Base-by-base conservation (phyloP, 2,113 vertebrate species). In the Charina bottae region DNA sequence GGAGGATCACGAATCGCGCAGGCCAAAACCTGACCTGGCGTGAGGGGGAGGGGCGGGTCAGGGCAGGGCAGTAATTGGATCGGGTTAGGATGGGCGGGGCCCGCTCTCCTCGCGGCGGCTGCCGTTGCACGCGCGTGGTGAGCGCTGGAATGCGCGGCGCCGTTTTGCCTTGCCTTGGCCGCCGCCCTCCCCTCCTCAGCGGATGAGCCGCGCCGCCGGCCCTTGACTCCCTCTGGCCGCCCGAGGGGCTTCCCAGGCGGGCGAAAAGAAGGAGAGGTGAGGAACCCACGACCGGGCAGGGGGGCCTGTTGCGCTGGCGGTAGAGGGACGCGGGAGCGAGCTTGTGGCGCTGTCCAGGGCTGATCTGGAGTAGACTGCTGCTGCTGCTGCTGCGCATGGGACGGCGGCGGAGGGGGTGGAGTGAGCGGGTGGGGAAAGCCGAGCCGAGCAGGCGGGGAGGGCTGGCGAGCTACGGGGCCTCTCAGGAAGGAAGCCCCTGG, bases 141-240 rank as follows among this genome's bases (percentile, higher is more conserved):
- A 98, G 98, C 98, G 98, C 17, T 98, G 98, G 98, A 99, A 99
- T 99, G 98, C 97, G 97, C 97, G 97, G 98, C 93, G 96, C 94
- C 96, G 94, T 62, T 8, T 26, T 12, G 83, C 56, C 23, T 46
- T 6, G 64, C 49, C 55, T 37, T 28, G 24, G 55, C 26, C 54
- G 17, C 55, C 53, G 54, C 53, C 13, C n/a, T 33, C 28, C 8
- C n/a, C 53, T 12, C 2, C 28, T 10, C 85, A 33, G 54, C 28
- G n/a, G 26, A 56, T 19, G 54, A 28, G 54, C 4, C 28, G 55
- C 85, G 2, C 17, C n/a, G 85, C 2, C 17, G 28, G 15, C 85
- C 4, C 13, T 11, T 28, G 72, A 72, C 58, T 53, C 85, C 72
- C 37, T 78, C 85, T 26, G 49, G 49, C 42, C 83, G 72, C 58